Evolutionary conservation across 2,113 vertebrate species (phyloP), one percentile per base, ranked within the genome.

Genomic region (Serilophus lunatus): DNA sequence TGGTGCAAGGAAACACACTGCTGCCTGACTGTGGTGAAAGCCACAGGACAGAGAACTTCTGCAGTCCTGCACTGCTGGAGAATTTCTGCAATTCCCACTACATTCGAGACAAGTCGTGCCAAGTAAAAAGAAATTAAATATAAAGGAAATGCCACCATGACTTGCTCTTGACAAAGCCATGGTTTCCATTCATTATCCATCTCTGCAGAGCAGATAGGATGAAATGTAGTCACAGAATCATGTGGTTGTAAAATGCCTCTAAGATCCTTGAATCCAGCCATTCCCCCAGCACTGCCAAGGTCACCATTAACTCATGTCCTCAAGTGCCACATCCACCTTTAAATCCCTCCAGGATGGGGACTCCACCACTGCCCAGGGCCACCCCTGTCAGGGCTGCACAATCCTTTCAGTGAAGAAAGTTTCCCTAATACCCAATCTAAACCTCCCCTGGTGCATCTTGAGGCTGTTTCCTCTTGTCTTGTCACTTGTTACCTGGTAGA

Each of bases 101-200:
- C 15, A 12, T 22, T 5, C 9, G 35, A 26, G 4, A 47, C 13
- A 44, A 26, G 18, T 72, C 8, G 0, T 22, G 19, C 3, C 53
- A 92, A 25, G 4, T 18, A 40, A 59, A 63, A 74, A 64, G 1
- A 59, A 77, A 77, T n/a, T n/a, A 51, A 70, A 54, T n/a, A 54
- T 22, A 20, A 53, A 68, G 71, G 20, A 76, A 75, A 82, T 12
- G 13, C 26, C 28, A 47, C 16, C 15, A 7, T 16, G 0, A 0
- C 9, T 23, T 64, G 1, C 13, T 63, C 42, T 68, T 40, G 18
- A 17, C 9, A 42, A 75, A 88, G 42, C 2, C 25, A 7, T 2
- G 0, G 3, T 82, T 26, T 61, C 70, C 31, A 18, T 60, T 64
- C 13, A 28, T 7, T 12, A 42, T 5, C 19, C 24, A 28, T 25